phyloP scores from a whole-genome alignment of 2,113 vertebrate species.

The Copsychus sechellarum region DNA sequence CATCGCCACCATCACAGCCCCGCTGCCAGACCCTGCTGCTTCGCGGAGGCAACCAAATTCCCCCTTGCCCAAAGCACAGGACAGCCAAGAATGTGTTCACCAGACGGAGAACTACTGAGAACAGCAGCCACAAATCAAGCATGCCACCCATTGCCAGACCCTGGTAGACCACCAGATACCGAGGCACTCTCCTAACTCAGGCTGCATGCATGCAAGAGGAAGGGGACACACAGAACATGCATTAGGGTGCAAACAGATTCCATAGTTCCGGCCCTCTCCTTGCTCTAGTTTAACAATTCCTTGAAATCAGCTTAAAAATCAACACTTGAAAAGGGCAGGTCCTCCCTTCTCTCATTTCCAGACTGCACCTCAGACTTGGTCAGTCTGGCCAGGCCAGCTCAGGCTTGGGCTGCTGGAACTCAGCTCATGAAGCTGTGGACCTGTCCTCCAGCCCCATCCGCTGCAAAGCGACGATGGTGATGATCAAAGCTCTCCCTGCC shows the following conservation, averaged over 20 bases:
- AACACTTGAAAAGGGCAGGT: neutral
- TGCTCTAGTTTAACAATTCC: neutral
- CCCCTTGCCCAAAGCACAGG: neutral
- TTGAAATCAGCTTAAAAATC: neutral
- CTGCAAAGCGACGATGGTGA: neutral
- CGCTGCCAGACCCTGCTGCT: neutral
- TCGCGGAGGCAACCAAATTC: neutral
- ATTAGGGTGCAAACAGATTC: neutral
- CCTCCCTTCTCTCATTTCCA: neutral
- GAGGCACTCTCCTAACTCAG: neutral
- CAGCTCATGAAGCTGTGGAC: neutral
- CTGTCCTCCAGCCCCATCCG: neutral
- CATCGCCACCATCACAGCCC: neutral
- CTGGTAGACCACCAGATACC: neutral
- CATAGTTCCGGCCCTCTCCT: neutral
- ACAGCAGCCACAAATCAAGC: neutral
- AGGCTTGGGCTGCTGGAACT: neutral
- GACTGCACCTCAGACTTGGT: neutral
- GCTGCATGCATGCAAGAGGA: accelerated
- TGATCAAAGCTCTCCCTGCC: neutral
- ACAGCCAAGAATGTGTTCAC: neutral
- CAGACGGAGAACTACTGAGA: neutral
- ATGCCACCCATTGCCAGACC: neutral
- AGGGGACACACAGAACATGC: neutral
- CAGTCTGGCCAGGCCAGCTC: neutral